These are phyloP conservation scores for Trematomus loennbergii DNA, from an alignment of 2,113 vertebrate genomes.

Conservation along the genomic window DNA sequence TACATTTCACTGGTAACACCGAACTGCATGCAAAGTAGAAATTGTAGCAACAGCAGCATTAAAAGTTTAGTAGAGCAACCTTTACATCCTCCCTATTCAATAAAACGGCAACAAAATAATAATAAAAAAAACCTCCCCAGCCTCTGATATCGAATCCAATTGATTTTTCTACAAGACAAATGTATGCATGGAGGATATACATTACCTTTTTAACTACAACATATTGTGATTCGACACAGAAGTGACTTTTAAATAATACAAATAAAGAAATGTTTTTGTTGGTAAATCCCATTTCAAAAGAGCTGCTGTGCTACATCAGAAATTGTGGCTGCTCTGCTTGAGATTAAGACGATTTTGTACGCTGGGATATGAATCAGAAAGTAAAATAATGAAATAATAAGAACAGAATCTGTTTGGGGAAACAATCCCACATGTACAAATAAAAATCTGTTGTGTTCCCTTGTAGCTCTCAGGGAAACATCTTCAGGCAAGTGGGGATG, in stretches of 20 bases:
- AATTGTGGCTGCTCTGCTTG: neutral
- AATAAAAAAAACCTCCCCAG: neutral
- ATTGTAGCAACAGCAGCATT: too few relatives aligned
- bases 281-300: neutral
- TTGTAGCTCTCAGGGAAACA: constrained; percentile 37
- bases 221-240: neutral
- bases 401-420: constrained; percentile 32
- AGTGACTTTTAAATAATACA: constrained; percentile 12
- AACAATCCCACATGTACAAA: constrained; percentile 32
- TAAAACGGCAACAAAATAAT: neutral
- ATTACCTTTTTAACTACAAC: constrained; percentile 1
- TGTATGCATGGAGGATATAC: neutral
- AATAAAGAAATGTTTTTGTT: neutral
- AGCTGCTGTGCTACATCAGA: neutral
- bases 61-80: neutral
- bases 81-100: neutral
- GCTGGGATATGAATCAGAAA: constrained; percentile 9
- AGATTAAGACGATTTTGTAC: neutral
- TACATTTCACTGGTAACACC: neutral
- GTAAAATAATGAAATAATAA: constrained; percentile 7
- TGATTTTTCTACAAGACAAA: constrained; percentile 11
- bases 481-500: constrained; percentile 16
- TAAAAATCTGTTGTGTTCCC: constrained; percentile 16
- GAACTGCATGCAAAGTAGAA: neutral
- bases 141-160: constrained; percentile 20